Evolutionary conservation across 2,797 vertebrate genomes (phyloP), one percentile per base, ranked within the genome.

Genomic region (Neomorphus geoffroyi): DNA sequence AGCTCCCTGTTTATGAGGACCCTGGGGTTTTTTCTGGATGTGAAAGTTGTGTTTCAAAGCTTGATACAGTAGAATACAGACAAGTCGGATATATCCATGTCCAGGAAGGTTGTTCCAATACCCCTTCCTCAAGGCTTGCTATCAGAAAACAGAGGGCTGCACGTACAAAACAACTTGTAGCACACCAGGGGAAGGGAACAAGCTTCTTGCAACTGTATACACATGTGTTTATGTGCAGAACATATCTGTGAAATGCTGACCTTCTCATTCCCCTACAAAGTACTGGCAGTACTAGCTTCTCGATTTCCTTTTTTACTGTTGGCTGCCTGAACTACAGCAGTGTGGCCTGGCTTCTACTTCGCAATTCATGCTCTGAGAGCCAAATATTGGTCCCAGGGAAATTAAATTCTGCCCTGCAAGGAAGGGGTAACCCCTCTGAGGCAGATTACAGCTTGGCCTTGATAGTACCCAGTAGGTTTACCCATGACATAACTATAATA

Each of bases 251-350:
- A 81, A 87, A 57, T 9, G 26, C 84, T 93, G 94, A 91, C 91
- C 85, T 91, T 58, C 48, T 18, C 4, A 1, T 74, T 80, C 64
- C 46, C 45, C 50, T 70, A 26, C 82, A 65, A 72, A 92, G 87
- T n/a, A 80, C 82, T 93, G 94, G 81, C 95, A 91, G 87, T 80
- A 9, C 79, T 78, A 43, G 35, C 48, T 70, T 28, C 86, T 73
- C 39, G 2, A 2, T 74, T 91, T 88, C 72, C 65, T 24, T 60
- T 32, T 48, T 23, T 58, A 41, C 67, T 84, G 56, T 41, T 79
- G 85, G 46, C 65, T 70, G 12, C 8, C 27, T 6, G 78, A 94
- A 71, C 58, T 65, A 54, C 45, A 88, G 75, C 71, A 39, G 23
- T 9, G 16, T 80, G 91, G 58, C 87, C 87, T 91, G 79, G 86